Evolutionary conservation across 2,888 invertebrate genomes (phyloP).

Genomic region (Aplocera efformata): DNA sequence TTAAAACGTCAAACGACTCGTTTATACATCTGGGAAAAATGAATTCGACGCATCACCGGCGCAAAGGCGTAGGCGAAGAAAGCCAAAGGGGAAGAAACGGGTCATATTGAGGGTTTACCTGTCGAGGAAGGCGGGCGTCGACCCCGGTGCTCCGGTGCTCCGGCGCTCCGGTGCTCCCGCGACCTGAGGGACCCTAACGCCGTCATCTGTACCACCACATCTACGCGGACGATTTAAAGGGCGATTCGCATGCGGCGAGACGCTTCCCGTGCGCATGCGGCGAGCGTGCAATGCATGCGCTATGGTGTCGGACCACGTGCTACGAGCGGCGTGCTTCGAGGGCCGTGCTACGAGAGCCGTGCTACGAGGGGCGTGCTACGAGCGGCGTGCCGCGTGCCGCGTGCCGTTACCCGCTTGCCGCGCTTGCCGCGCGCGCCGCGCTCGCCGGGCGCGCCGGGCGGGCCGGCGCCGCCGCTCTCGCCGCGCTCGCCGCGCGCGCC

Average conservation of each 20-base stretch:
- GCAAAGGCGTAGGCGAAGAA: neutral
- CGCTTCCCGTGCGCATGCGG: slow-evolving; percentile 25
- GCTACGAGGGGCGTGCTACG: slow-evolving; percentile 70
- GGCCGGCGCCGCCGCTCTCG: slow-evolving; percentile 87
- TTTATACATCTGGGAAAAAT: neutral
- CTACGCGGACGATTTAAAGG: slow-evolving; percentile 17
- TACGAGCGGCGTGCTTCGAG: slow-evolving; percentile 8
- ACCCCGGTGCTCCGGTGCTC: neutral
- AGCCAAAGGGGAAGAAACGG: neutral
- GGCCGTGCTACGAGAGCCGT: slow-evolving; percentile 89
- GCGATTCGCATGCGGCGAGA: slow-evolving; percentile 9
- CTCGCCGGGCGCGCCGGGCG: slow-evolving; percentile 90
- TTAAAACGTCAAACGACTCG: neutral
- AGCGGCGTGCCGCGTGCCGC: slow-evolving; percentile 7
- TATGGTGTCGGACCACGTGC: neutral
- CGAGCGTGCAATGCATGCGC: slow-evolving; percentile 13
- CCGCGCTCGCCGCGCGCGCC: slow-evolving; percentile 89
- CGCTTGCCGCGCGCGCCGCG: slow-evolving; percentile 95
- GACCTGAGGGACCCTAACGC: slow-evolving; percentile 27
- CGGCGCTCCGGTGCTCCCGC: neutral
- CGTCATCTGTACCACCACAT: slow-evolving; percentile 53
- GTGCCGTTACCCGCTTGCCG: slow-evolving; percentile 91
- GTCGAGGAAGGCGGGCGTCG: neutral
- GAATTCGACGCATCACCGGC: neutral
- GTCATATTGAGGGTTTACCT: neutral